Conservation (phyloP, 2,113 vertebrate species). For the Lampris megalopsis region DNA sequence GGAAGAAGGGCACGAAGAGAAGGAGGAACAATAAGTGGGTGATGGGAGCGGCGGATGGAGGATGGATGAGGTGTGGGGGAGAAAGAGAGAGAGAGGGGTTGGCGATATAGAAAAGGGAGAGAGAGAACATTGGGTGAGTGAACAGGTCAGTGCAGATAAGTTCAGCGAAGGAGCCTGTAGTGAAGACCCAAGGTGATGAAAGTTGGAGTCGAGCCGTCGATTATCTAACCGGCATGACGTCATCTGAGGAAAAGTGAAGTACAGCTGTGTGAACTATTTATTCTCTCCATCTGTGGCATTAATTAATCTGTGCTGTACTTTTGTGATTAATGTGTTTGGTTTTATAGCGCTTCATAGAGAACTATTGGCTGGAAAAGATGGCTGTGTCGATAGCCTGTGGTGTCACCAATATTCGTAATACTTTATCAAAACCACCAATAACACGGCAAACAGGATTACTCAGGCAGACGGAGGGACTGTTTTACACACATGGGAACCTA, state of each 20-base stretch:
- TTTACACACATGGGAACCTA: background rate
- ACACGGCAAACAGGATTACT: too few relatives aligned
- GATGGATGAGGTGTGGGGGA: conserved; percentile 19
- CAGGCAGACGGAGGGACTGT: too few relatives aligned
- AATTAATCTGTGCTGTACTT: background rate
- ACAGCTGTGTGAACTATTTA: background rate
- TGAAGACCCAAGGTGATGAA: background rate
- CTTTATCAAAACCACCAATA: too few relatives aligned
- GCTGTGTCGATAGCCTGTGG: too few relatives aligned
- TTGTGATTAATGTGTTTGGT: background rate
- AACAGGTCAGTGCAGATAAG: conserved; percentile 35
- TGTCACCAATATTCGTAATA: too few relatives aligned
- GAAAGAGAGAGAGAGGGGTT: conserved; percentile 18
- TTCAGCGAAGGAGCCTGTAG: conserved; percentile 21
- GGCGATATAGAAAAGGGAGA: conserved; percentile 17
- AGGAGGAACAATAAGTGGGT: background rate
- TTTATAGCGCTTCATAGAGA: too few relatives aligned
- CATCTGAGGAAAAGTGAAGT: background rate
- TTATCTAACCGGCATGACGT: background rate
- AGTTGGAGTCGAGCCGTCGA: background rate
- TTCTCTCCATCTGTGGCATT: background rate
- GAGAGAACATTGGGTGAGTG: conserved; percentile 38
- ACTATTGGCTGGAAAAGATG: too few relatives aligned
- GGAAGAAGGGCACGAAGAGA: conserved; percentile 24
- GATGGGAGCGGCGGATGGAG: conserved; percentile 3